phyloP scores from a whole-genome alignment of 1,140 invertebrate genomes.

The Pseudomyrmex cubaensis region DNA sequence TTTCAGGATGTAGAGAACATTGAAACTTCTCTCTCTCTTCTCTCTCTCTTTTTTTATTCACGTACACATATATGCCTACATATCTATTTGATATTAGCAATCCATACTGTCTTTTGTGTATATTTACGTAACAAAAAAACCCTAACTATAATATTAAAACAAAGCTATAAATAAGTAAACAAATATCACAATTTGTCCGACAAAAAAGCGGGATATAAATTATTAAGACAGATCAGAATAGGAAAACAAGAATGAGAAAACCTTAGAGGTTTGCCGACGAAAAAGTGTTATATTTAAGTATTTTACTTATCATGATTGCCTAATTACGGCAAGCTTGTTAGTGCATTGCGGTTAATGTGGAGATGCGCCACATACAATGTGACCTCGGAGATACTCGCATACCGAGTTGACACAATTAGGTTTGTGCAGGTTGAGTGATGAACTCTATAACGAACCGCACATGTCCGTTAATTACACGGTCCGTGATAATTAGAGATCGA shows the following conservation, averaged over 20 bases:
- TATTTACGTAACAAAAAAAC: neutral
- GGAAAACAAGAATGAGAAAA: neutral
- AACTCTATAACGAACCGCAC: slow-evolving; percentile 24
- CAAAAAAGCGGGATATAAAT: neutral
- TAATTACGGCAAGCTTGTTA: slow-evolving; percentile 36
- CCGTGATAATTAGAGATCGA: slow-evolving; percentile 37
- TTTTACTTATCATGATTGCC: neutral
- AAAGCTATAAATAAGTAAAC: neutral
- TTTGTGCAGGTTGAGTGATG: slow-evolving; percentile 2
- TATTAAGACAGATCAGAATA: neutral
- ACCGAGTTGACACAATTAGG: slow-evolving; percentile 30
- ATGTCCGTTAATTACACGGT: slow-evolving; percentile 12
- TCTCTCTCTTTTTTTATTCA: neutral
- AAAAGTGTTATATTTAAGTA: neutral
- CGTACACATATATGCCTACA: no score
- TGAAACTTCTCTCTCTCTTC: slow-evolving; percentile 4
- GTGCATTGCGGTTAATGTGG: slow-evolving; percentile 4
- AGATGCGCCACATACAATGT: neutral
- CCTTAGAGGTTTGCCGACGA: neutral
- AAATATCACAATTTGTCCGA: neutral
- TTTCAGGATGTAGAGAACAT: neutral
- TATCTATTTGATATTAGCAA: no score
- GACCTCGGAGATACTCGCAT: slow-evolving; percentile 15
- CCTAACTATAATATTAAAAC: neutral
- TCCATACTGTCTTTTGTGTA: neutral